A percentile compares a stretch with the other conserved stretches of the same genome.
Conservation (phyloP, 1,140 invertebrate genomes). For the Idris sp. region DNA sequence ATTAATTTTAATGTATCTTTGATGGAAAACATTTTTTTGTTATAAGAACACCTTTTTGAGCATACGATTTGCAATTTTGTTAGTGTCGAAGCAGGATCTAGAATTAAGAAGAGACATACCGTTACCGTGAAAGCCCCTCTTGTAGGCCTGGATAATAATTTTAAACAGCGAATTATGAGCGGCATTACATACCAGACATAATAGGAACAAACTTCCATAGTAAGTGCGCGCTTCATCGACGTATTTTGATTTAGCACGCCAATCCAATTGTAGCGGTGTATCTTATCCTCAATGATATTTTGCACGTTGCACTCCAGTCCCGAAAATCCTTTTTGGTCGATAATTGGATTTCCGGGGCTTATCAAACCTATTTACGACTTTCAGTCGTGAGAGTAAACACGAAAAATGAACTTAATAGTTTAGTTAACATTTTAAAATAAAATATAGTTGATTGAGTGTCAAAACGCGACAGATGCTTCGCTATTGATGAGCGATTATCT, state of each 20-base stretch:
- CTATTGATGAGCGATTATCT: constrained; percentile 32
- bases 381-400: constrained; percentile 47
- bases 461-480: constrained; percentile 23
- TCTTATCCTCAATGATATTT: no score
- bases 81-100: constrained; percentile 67
- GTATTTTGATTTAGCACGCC: constrained; percentile 68
- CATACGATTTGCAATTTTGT: constrained; percentile 74
- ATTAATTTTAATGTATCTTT: no score
- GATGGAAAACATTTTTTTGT: no score
- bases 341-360: constrained; percentile 50
- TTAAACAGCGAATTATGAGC: constrained; percentile 69
- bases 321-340: constrained; percentile 62
- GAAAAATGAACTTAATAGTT: constrained; percentile 55
- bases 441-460: constrained; percentile 51
- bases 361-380: constrained; percentile 54
- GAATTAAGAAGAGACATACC: constrained; percentile 55
- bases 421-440: constrained; percentile 51
- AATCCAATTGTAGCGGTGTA: not conserved
- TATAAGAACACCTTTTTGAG: no score
- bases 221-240: constrained; percentile 63
- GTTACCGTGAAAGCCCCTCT: constrained; percentile 28
- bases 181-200: constrained; percentile 63
- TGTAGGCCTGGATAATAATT: constrained; percentile 72
- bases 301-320: constrained; percentile 16
- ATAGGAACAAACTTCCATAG: constrained; percentile 31